Evolutionary conservation across 2,113 vertebrate species (phyloP).

Genomic region (Neomonachus schauinslandi): DNA sequence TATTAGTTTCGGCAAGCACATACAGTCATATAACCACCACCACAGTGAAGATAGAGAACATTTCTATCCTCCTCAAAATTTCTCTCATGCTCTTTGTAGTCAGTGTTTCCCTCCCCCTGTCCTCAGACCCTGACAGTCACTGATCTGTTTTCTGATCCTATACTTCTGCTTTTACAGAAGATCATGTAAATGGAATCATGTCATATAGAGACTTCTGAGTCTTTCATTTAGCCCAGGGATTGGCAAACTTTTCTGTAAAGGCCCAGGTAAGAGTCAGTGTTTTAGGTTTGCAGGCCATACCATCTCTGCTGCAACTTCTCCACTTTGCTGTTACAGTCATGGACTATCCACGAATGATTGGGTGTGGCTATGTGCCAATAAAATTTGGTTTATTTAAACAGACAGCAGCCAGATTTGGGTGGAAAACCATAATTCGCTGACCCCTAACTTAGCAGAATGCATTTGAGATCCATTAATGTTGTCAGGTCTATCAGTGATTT

Average conservation of each 20-base stretch:
- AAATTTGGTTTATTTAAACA: constrained; percentile 4
- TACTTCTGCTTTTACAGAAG: neutral
- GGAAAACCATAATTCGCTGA: neutral
- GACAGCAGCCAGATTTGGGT: neutral
- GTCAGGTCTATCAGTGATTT: neutral
- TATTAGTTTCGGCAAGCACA: neutral
- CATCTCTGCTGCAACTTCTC: neutral
- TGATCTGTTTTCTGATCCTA: neutral
- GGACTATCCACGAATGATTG: neutral
- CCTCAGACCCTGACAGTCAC: neutral
- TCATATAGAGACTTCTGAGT: neutral
- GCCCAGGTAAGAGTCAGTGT: neutral
- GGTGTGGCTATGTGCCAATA: neutral
- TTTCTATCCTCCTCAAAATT: neutral
- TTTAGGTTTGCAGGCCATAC: neutral
- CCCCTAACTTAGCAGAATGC: neutral
- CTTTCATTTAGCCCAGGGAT: neutral
- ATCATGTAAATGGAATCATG: neutral
- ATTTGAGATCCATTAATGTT: neutral
- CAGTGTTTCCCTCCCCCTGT: neutral
- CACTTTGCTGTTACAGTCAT: neutral
- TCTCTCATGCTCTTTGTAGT: neutral
- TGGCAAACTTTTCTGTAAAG: neutral
- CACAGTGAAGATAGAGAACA: neutral
- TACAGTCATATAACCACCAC: neutral